Conservation (phyloP, 2,888 invertebrate species). For the Plagodis pulveraria region DNA sequence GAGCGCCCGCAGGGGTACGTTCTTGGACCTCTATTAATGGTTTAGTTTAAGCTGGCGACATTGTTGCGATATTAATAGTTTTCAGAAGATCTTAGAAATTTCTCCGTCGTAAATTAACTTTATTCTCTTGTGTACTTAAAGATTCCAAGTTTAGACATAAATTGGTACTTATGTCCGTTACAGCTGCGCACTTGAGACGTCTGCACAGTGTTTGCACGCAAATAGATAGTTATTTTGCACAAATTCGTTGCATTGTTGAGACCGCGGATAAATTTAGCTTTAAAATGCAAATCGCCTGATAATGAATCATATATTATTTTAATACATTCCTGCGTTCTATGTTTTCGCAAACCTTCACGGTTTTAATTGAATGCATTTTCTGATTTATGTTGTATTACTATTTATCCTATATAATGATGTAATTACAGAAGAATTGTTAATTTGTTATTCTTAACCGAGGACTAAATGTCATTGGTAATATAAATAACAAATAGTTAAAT, state of each 20-base stretch:
- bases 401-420: slow-evolving; percentile 7
- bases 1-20: slow-evolving; percentile 75
- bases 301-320: slow-evolving; percentile 42
- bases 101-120: neutral
- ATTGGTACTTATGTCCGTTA: slow-evolving; percentile 31
- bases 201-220: slow-evolving; percentile 45
- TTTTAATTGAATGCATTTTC: slow-evolving; percentile 2
- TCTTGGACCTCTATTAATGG: slow-evolving; percentile 23
- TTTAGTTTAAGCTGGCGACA: neutral
- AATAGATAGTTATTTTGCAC: slow-evolving; percentile 49
- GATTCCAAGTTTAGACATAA: slow-evolving; percentile 27
- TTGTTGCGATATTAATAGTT: no score
- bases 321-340: slow-evolving; percentile 27
- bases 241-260: slow-evolving; percentile 34
- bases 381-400: slow-evolving; percentile 3
- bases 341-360: slow-evolving; percentile 33
- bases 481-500: no score
- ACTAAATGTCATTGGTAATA: no score
- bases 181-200: slow-evolving; percentile 39
- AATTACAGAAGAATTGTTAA: neutral
- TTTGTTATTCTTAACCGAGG: neutral
- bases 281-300: slow-evolving; percentile 46
- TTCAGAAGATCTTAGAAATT: no score
- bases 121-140: slow-evolving; percentile 21
- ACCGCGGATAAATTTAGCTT: slow-evolving; percentile 25